A percentile compares a stretch with the other conserved stretches of the same genome.
Evolutionary conservation across 2,888 invertebrate species (phyloP).

Genomic region (Tenthredo amoena): DNA sequence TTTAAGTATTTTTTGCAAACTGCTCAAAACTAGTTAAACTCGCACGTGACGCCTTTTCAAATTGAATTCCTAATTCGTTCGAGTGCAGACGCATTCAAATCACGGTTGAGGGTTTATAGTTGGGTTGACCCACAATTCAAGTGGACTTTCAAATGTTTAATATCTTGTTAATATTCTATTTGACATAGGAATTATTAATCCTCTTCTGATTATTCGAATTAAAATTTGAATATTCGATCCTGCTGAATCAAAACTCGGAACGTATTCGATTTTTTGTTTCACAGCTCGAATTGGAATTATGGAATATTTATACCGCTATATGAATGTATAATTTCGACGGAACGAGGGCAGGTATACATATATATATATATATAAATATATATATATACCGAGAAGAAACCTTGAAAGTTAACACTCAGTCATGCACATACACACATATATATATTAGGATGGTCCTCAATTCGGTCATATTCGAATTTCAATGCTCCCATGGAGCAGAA

Average conservation of each 20-base stretch:
- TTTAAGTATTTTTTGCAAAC: neutral
- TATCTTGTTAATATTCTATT: constrained; percentile 13
- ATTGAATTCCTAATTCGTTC: constrained; percentile 5
- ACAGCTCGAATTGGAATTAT: constrained; percentile 3
- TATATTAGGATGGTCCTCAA: neutral
- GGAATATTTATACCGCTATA: constrained; percentile 17
- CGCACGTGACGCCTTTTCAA: neutral
- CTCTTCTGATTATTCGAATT: neutral
- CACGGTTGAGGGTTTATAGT: neutral
- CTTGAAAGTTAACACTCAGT: too few relatives aligned
- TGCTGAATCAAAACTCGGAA: neutral
- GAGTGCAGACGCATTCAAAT: neutral
- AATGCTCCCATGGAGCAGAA: too few relatives aligned
- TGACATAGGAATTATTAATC: neutral
- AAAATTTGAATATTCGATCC: neutral
- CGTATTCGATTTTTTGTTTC: neutral
- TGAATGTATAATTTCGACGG: constrained; percentile 29
- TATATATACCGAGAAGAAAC: too few relatives aligned
- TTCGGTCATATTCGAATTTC: too few relatives aligned
- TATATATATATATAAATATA: neutral
- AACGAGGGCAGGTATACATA: constrained; percentile 6
- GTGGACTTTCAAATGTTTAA: neutral
- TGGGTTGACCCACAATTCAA: neutral
- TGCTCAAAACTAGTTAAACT: constrained; percentile 12
- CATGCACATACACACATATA: neutral